Evolutionary conservation across 2,888 invertebrate genomes (phyloP).

Genomic region (Diplazon laetatorius): DNA sequence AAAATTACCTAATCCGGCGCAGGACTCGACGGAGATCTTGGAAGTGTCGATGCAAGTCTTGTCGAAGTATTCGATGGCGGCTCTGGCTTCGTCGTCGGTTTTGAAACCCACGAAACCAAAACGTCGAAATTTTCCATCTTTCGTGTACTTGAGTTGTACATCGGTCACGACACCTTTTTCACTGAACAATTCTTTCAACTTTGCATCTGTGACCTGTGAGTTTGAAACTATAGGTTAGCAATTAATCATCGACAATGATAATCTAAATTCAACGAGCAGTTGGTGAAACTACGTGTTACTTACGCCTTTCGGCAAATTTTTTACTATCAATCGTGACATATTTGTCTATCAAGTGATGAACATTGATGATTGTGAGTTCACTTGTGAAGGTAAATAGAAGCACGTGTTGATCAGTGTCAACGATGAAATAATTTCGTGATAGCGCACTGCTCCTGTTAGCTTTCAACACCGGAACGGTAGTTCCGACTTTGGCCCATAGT

Average conservation of each 20-base stretch:
- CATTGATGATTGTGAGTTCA: neutral
- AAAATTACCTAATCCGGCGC: slow-evolving; percentile 86
- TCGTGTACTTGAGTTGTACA: slow-evolving; percentile 95
- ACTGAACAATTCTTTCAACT: slow-evolving; percentile 89
- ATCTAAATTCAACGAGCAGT: neutral
- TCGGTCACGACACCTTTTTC: slow-evolving; percentile 95
- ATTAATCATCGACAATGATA: slow-evolving; percentile 6
- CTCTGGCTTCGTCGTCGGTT: slow-evolving; percentile 89
- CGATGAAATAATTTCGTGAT: no score
- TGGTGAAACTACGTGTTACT: slow-evolving; percentile 75
- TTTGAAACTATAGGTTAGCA: slow-evolving; percentile 46
- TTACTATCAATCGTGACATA: slow-evolving; percentile 95
- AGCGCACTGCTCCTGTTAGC: no score
- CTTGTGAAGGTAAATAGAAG: slow-evolving; percentile 48
- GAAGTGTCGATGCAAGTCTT: slow-evolving; percentile 93
- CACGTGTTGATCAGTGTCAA: slow-evolving; percentile 52
- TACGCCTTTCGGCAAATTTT: slow-evolving; percentile 95
- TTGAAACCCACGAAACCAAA: slow-evolving; percentile 97
- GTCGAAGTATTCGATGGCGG: slow-evolving; percentile 91
- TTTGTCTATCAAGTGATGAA: slow-evolving; percentile 52
- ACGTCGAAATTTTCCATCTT: slow-evolving; percentile 95
- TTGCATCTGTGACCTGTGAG: slow-evolving; percentile 90
- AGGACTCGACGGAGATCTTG: slow-evolving; percentile 90
- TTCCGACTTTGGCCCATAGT: no score
- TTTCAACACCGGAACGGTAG: no score